Conservation (phyloP, 1,140 invertebrate species). For the Anthonomus grandis region DNA sequence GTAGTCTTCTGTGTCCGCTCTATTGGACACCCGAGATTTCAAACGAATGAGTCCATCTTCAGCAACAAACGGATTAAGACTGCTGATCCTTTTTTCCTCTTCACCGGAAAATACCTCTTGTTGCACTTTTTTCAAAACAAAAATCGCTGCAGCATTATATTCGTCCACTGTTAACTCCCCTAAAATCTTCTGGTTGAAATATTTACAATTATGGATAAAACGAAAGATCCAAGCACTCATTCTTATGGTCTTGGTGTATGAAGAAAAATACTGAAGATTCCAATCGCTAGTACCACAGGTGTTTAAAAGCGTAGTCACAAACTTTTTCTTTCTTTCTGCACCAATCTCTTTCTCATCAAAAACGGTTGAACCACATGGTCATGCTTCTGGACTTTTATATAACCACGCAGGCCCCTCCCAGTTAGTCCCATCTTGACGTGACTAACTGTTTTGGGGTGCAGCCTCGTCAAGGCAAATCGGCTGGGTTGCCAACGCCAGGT, state of each 20-base stretch:
- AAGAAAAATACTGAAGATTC: constrained; percentile 27
- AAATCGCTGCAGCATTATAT: too few relatives aligned
- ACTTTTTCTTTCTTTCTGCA: too few relatives aligned
- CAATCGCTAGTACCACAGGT: too few relatives aligned
- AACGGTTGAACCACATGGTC: too few relatives aligned
- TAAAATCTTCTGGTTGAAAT: constrained; percentile 18
- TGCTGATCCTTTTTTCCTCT: not conserved
- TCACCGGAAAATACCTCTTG: not conserved
- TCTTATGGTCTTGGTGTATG: constrained; percentile 34
- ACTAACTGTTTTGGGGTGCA: too few relatives aligned
- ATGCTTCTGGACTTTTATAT: too few relatives aligned
- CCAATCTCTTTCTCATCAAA: too few relatives aligned
- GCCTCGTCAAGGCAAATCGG: too few relatives aligned
- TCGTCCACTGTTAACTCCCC: constrained; percentile 31
- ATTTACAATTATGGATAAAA: constrained; percentile 33
- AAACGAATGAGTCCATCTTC: constrained; percentile 20
- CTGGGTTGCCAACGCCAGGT: too few relatives aligned
- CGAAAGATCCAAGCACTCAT: constrained; percentile 35
- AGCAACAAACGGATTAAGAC: not conserved
- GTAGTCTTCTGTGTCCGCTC: constrained; percentile 31
- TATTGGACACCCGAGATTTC: constrained; percentile 35
- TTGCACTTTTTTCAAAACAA: constrained; percentile 15
- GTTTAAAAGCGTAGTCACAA: too few relatives aligned
- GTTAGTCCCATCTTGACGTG: too few relatives aligned
- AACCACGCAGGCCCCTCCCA: too few relatives aligned